Conservation (phyloP, 2,888 invertebrate species). For the Lithophane semibrunnea region DNA sequence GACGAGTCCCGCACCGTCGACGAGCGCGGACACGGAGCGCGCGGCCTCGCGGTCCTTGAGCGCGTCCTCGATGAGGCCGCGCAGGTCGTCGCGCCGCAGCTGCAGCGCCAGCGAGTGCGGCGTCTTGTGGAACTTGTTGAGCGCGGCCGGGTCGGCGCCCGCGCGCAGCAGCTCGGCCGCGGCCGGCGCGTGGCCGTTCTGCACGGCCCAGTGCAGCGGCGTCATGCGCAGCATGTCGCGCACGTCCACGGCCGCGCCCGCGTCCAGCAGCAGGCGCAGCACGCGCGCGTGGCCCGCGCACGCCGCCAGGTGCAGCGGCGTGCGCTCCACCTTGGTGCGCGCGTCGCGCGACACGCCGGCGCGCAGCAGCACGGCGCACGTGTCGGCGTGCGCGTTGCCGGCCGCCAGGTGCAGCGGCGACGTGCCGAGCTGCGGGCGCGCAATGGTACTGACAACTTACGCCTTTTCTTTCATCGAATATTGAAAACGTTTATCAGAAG, state of each 20-base stretch:
- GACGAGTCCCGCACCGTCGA: constrained; percentile 48
- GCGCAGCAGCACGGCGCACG: constrained; percentile 95
- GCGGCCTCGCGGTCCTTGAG: constrained; percentile 67
- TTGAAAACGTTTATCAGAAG: too few relatives aligned
- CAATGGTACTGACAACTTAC: too few relatives aligned
- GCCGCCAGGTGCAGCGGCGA: constrained; percentile 96
- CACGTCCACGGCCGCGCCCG: constrained; percentile 78
- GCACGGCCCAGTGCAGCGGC: constrained; percentile 98
- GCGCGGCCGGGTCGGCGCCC: constrained; percentile 93
- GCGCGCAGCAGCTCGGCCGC: constrained; percentile 93
- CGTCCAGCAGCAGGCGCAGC: constrained; percentile 92
- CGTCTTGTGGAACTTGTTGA: constrained; percentile 82
- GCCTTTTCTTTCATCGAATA: not conserved
- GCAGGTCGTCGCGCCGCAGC: constrained; percentile 57
- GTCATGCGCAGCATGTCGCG: constrained; percentile 92
- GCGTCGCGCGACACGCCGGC: constrained; percentile 97
- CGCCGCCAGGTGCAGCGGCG: constrained; percentile 97
- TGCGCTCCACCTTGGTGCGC: constrained; percentile 96
- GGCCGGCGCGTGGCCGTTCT: constrained; percentile 92
- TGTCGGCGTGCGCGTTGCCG: constrained; percentile 94
- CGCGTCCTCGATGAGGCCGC: constrained; percentile 71
- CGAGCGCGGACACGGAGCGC: constrained; percentile 66
- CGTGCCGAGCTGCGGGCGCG: constrained; percentile 92
- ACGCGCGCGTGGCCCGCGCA: constrained; percentile 95
- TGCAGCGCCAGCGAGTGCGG: constrained; percentile 74